phyloP scores from a whole-genome alignment of 2,113 vertebrate species.

The Bubo bubo region DNA sequence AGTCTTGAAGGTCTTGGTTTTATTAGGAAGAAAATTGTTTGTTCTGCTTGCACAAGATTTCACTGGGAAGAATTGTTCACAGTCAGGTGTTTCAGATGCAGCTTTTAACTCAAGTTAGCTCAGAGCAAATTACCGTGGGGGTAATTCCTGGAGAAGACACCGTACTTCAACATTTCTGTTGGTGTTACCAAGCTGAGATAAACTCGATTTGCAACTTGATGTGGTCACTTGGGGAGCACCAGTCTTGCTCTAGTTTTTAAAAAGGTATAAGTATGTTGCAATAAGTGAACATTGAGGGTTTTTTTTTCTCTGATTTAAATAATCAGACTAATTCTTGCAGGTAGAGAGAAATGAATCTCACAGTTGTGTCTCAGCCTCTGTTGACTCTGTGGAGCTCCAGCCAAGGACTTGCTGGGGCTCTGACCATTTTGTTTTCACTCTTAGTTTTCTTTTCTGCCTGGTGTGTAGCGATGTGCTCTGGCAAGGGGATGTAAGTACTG shows the following conservation, averaged over 20 bases:
- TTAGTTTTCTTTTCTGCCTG: not conserved
- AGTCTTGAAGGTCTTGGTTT: slow-evolving; percentile 27
- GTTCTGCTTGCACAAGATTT: slow-evolving; percentile 32
- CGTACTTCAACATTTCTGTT: fast-evolving
- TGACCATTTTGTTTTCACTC: not conserved
- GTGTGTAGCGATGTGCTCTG: not conserved
- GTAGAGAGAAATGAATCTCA: not conserved
- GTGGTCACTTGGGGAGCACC: not conserved
- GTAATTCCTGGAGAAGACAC: not conserved
- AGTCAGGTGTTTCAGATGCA: slow-evolving; percentile 43
- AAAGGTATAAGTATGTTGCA: not conserved
- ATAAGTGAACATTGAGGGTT: not conserved
- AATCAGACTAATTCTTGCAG: not conserved
- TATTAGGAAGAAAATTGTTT: slow-evolving; percentile 57
- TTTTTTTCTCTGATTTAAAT: not conserved
- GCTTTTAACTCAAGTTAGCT: not conserved
- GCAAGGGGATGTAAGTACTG: not conserved
- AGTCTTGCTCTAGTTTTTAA: not conserved
- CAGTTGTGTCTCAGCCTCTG: not conserved
- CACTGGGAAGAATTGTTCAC: not conserved
- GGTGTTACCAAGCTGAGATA: not conserved
- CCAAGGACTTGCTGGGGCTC: not conserved
- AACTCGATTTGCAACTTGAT: not conserved
- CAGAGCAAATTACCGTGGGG: not conserved
- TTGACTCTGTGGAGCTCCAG: not conserved